Base-by-base conservation (phyloP, 2,888 invertebrate species). In the Pegoplata infirma region DNA sequence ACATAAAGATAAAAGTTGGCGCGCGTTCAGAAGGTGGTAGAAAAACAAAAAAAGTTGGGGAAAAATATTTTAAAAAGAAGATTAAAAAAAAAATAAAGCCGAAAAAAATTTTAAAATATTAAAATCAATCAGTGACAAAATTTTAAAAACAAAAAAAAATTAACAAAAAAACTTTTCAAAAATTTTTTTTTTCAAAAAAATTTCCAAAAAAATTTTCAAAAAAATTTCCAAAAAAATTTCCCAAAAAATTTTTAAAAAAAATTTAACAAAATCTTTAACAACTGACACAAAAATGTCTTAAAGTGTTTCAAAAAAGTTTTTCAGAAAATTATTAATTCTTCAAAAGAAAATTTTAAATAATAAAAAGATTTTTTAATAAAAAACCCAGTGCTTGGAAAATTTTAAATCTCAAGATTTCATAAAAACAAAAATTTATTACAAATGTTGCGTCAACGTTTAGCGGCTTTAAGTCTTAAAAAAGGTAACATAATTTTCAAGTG, bases 381-480 rank as follows among this genome's bases (percentile, higher is more conserved):
- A 28, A 47, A 21, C n/a, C 0, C 61, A 63, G 63, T 51, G 63
- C 19, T 63, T 63, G n/a, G n/a, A n/a, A n/a, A n/a, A n/a, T n/a
- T 28, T 32, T 14, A 63, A 63, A 63, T n/a, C n/a, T n/a, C n/a
- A n/a, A n/a, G n/a, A n/a, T n/a, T n/a, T n/a, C n/a, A n/a, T n/a
- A n/a, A n/a, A n/a, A n/a, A n/a, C n/a, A n/a, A 28, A 10, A 23
- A 10, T 17, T 21, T 1, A 14, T 49, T 55, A 79, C 44, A 81
- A 81, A 88, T 88, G 88, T 88, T 86, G 84, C 88, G 88, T 81
- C 84, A 87, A 83, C 88, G 88, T 82, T 83, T 89, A 83, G 84
- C 87, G 69, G 86, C 89, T 80, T 81, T 88, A 67, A 88, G 87
- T 82, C 85, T 87, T 83, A 88, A 88, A 84, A 85, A 87, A 88